Base-by-base conservation (phyloP, 2,888 invertebrate species). In the Aphidoletes aphidimyza region DNA sequence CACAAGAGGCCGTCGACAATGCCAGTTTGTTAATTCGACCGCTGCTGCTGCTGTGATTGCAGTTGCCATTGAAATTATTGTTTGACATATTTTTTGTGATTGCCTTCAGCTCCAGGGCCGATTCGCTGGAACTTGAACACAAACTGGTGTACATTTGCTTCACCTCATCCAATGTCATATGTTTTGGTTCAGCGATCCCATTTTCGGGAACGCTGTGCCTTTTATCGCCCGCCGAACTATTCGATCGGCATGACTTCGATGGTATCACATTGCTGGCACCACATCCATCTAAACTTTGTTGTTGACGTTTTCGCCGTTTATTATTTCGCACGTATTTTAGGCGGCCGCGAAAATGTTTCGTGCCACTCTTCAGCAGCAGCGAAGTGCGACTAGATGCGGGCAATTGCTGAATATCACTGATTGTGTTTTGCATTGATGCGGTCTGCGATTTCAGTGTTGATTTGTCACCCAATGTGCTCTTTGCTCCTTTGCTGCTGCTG, bases 161-260 rank as follows among this genome's bases (percentile, higher is more conserved):
- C 88, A 96, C 95, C 90, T 96, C 96, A 87, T 95, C 94, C 85
- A 96, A 90, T 14, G 96, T 96, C 93, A 96, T 94, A 26, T 85
- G 85, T 81, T 78, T 84, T 1, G 94, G 94, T 88, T 96, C 96
- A 17, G 22, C 37, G 1, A 92, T 92, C 85, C 92, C 92, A 84
- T 92, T 92, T 86, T 93, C 93, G 0, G 93, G 93, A 85, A 94
- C 92, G 87, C 94, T 94, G 87, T 94, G 93, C 85, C 94, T 91
- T 89, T 94, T 94, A 34, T 91, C 91, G 54, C 89, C 89, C 85
- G 86, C 87, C 36, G n/a, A 19, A 11, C 19, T n/a, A 42, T 39
- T 84, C 37, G 59, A 84, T 84, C 59, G 37, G 22, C n/a, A 81
- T 37, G 81, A 81, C 37, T 81, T 81, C 81, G 81, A 81, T 81